Percentiles rank a stretch among this genome's conserved stretches.
Conservation (phyloP, 2,113 vertebrate genomes). For the Emydocephalus ijimae region DNA sequence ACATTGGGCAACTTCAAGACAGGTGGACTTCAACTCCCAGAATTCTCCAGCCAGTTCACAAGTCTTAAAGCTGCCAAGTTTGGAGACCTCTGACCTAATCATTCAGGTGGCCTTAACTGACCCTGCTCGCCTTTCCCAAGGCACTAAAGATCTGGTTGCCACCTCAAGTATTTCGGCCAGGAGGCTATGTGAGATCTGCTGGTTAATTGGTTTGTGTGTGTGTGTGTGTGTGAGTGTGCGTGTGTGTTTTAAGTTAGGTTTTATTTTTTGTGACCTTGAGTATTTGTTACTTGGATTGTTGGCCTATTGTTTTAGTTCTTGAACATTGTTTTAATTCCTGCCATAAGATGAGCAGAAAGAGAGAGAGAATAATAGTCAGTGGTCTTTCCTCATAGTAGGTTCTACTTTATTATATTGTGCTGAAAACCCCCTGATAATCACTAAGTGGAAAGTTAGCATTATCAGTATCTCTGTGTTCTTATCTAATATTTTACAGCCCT, state of each 20-base stretch:
- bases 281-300: background rate
- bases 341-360: background rate
- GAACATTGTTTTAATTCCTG: background rate
- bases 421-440: background rate
- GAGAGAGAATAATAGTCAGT: background rate
- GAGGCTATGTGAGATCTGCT: background rate
- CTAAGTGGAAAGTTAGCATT: background rate
- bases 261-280: background rate
- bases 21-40: too few relatives aligned
- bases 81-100: too few relatives aligned
- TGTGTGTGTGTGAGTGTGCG: too few relatives aligned
- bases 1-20: too few relatives aligned
- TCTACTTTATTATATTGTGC: background rate
- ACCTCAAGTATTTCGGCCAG: background rate
- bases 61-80: too few relatives aligned
- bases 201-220: background rate
- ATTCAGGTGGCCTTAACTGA: background rate
- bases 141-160: background rate
- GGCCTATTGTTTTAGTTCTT: background rate
- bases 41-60: too few relatives aligned
- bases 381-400: background rate
- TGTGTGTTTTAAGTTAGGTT: background rate
- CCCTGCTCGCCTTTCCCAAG: background rate
- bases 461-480: background rate
- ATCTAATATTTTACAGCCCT: background rate